phyloP scores from a whole-genome alignment of 2,113 vertebrate genomes.

The Elaphurus davidianus region DNA sequence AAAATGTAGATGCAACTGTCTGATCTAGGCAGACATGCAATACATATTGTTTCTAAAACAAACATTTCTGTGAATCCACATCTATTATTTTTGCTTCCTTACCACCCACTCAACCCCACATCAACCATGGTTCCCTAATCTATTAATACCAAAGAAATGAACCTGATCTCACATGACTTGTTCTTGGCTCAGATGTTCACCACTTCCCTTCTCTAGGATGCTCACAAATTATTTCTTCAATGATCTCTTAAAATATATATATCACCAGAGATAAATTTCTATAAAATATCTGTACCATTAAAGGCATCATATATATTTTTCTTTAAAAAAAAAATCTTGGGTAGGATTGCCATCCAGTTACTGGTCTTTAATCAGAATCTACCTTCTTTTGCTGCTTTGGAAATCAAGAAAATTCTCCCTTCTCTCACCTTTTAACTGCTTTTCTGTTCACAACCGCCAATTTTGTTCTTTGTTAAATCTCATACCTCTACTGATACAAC shows the following conservation, averaged over 20 bases:
- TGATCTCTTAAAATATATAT: neutral
- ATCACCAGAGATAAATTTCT: neutral
- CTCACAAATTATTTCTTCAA: neutral
- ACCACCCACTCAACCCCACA: conserved; percentile 45
- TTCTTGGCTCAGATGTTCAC: neutral
- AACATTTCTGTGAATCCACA: neutral
- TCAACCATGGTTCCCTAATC: conserved; percentile 30
- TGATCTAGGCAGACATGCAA: neutral
- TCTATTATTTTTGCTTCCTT: neutral
- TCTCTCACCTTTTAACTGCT: neutral
- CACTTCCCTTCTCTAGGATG: conserved; percentile 47
- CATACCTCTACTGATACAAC: neutral
- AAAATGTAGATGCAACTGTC: neutral
- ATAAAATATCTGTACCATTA: neutral
- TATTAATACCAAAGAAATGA: neutral
- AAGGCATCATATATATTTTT: neutral
- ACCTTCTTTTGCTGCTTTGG: neutral
- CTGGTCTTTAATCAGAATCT: neutral
- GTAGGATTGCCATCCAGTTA: neutral
- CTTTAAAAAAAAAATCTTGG: neutral
- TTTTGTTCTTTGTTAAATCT: neutral
- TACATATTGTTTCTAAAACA: neutral
- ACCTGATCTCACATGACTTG: neutral
- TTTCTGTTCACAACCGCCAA: neutral
- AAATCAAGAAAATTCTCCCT: neutral